These are phyloP conservation scores for Sphaerophoria taeniata DNA, from an alignment of 2,888 invertebrate genomes.

Conservation along the genomic window DNA sequence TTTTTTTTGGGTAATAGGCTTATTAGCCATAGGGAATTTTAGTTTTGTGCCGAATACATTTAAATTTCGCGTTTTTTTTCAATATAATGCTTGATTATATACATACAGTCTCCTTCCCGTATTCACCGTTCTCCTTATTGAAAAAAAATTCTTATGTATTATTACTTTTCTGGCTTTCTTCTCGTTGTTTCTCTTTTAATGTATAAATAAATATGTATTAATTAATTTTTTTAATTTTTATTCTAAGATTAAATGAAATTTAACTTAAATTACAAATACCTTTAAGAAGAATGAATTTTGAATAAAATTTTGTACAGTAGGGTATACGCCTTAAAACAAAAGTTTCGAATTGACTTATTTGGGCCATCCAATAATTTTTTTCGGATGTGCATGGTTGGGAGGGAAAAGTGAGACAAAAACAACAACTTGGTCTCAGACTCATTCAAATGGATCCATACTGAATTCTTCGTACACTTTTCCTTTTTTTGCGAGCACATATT, in stretches of 20 bases:
- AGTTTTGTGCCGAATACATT: no score
- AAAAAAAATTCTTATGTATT: no score
- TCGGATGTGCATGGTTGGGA: slow-evolving; percentile 9
- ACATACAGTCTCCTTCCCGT: no score
- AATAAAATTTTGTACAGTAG: background rate
- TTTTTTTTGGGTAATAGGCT: no score
- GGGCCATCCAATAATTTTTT: slow-evolving; percentile 3
- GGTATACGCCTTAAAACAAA: background rate
- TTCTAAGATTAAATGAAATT: background rate
- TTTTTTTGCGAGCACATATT: background rate
- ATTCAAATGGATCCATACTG: background rate
- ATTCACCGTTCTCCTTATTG: no score
- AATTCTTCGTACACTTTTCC: background rate
- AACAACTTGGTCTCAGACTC: slow-evolving; percentile 18
- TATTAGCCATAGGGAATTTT: no score
- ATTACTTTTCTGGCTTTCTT: no score
- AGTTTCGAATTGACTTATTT: slow-evolving; percentile 1
- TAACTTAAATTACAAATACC: background rate
- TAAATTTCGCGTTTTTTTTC: no score
- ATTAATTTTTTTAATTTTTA: no score
- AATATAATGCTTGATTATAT: no score
- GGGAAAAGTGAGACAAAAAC: background rate
- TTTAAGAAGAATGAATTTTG: background rate
- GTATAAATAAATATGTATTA: no score
- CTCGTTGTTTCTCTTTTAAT: no score